Conservation (phyloP, 2,888 invertebrate species). For the Acanthacorydalis orientalis region DNA sequence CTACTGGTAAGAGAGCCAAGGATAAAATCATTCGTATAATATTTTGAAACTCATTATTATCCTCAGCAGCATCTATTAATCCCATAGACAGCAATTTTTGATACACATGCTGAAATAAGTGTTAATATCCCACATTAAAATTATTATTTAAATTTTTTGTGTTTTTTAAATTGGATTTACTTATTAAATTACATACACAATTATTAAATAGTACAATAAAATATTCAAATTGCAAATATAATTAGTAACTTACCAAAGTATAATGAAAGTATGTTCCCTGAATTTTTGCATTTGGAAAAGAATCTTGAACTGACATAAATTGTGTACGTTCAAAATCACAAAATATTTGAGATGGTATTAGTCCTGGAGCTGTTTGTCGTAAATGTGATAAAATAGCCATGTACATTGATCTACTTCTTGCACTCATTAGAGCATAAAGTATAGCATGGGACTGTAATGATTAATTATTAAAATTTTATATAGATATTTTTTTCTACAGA, state of each 20-base stretch:
- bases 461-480: neutral
- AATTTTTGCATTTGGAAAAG: constrained; percentile 3
- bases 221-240: neutral
- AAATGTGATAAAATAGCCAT: constrained; percentile 3
- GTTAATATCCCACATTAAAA: neutral
- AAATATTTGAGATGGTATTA: constrained; percentile 1
- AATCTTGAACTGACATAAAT: neutral
- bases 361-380: constrained; percentile 2
- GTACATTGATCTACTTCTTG: neutral
- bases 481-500: neutral
- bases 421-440: constrained; percentile 5
- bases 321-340: constrained; percentile 5
- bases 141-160: neutral
- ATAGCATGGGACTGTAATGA: constrained; percentile 6
- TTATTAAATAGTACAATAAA: too few relatives aligned
- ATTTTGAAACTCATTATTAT: neutral
- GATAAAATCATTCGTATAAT: constrained; percentile 1
- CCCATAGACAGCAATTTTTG: constrained; percentile 1
- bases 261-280: constrained; percentile 4
- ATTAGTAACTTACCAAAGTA: neutral
- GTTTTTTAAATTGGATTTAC: neutral
- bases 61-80: neutral
- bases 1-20: constrained; percentile 3
- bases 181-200: too few relatives aligned
- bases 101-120: constrained; percentile 4